A percentile compares a stretch with the other conserved stretches of the same genome.
These are phyloP conservation scores for Argyra leucocephala DNA, from an alignment of 2,888 invertebrate species.

Conservation along the genomic window DNA sequence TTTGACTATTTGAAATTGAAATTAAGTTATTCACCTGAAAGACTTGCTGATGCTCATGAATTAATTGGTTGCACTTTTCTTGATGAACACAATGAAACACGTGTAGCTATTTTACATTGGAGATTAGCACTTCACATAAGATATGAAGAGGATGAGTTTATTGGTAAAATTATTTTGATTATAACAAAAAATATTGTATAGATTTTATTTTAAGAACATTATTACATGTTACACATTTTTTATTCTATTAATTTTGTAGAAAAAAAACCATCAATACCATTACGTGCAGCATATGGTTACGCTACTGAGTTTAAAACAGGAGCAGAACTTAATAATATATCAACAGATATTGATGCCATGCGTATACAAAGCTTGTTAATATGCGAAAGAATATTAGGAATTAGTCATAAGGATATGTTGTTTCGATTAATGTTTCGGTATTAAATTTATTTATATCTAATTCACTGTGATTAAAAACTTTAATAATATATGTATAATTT, in stretches of 20 bases:
- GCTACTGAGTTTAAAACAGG: constrained; percentile 63
- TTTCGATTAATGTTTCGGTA: constrained; percentile 64
- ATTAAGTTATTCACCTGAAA: constrained; percentile 54
- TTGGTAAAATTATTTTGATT: constrained; percentile 33
- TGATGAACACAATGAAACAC: constrained; percentile 73
- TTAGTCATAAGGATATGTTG: constrained; percentile 76
- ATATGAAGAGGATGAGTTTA: constrained; percentile 36
- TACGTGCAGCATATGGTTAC: constrained; percentile 55
- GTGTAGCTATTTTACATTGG: constrained; percentile 67
- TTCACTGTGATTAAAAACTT: too few relatives aligned
- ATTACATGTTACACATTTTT: background rate
- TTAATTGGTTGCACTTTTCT: constrained; percentile 77
- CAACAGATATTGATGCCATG: constrained; percentile 74
- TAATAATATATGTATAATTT: constrained; percentile 30
- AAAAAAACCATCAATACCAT: constrained; percentile 50
- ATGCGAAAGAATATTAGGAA: constrained; percentile 76
- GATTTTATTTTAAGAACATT: background rate
- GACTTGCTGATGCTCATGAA: constrained; percentile 77
- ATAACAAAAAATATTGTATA: background rate
- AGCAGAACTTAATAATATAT: constrained; percentile 62
- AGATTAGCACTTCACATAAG: constrained; percentile 63
- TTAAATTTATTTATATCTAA: background rate
- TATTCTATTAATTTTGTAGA: constrained; percentile 32
- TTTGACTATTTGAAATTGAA: constrained; percentile 59
- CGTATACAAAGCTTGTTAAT: constrained; percentile 80